phyloP scores from a whole-genome alignment of 2,888 invertebrate species.

The Lacanobia oleracea region DNA sequence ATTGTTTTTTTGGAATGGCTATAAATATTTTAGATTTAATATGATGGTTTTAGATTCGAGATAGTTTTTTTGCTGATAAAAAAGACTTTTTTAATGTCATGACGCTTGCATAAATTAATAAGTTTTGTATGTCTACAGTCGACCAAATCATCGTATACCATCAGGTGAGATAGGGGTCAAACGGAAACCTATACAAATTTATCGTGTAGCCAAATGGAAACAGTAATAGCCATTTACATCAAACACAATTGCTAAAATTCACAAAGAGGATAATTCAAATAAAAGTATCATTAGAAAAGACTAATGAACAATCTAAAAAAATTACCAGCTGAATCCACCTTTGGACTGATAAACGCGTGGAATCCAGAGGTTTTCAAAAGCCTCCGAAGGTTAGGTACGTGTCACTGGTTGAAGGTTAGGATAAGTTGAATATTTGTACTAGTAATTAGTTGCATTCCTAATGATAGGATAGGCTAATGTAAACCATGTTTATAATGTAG shows the following conservation, averaged over 20 bases:
- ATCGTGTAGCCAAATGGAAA: not conserved
- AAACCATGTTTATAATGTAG: too few relatives aligned
- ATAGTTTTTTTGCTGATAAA: not conserved
- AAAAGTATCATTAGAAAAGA: conserved; percentile 13
- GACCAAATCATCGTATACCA: not conserved
- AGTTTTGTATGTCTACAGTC: not conserved
- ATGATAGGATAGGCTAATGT: too few relatives aligned
- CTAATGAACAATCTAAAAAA: conserved; percentile 21
- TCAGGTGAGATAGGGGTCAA: not conserved
- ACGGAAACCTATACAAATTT: not conserved
- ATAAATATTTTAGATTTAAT: conserved; percentile 4
- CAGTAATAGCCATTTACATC: not conserved
- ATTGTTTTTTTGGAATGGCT: conserved; percentile 29
- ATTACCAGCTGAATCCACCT: conserved; percentile 20
- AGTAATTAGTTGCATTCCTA: too few relatives aligned
- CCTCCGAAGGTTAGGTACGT: conserved; percentile 19
- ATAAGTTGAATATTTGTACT: conserved; percentile 29
- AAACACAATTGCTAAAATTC: not conserved
- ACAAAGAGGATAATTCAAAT: conserved; percentile 15
- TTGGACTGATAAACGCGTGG: conserved; percentile 24
- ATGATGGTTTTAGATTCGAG: not conserved
- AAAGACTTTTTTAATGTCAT: not conserved
- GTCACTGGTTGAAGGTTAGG: conserved; percentile 31
- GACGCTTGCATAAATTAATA: not conserved
- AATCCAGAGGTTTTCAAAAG: conserved; percentile 11